A percentile compares a stretch with the other conserved stretches of the same genome.
Conservation (phyloP, 2,113 vertebrate species). For the Cochlearius cochlearius region DNA sequence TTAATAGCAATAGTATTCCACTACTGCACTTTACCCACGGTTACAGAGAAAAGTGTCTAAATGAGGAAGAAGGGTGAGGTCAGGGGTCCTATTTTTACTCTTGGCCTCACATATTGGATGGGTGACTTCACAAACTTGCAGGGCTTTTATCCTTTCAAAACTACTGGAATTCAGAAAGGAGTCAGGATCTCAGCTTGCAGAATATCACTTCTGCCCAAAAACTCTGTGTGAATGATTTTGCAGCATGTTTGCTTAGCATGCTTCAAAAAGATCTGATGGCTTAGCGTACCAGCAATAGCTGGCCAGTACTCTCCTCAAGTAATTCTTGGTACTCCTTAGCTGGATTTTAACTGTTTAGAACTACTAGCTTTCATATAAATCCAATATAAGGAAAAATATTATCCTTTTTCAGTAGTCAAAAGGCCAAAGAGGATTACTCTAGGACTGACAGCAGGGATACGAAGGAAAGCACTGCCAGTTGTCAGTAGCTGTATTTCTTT, state of each 20-base stretch:
- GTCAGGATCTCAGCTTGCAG: neutral
- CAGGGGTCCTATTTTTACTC: neutral
- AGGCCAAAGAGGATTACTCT: neutral
- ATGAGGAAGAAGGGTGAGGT: constrained; percentile 9
- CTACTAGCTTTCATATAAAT: neutral
- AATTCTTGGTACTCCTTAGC: neutral
- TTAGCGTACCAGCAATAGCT: neutral
- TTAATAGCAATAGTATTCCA: constrained; percentile 63
- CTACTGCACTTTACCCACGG: constrained; percentile 15
- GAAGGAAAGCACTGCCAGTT: neutral
- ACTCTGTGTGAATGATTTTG: neutral
- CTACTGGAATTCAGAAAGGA: neutral
- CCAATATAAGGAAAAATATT: neutral
- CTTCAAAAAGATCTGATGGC: neutral
- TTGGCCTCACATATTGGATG: neutral
- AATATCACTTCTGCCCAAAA: neutral
- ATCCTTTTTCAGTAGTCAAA: neutral
- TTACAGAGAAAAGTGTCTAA: constrained; percentile 41
- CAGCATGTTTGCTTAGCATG: neutral
- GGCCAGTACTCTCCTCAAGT: neutral
- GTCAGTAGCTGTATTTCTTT: neutral
- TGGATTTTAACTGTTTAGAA: neutral
- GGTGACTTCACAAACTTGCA: neutral
- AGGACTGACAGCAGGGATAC: neutral
- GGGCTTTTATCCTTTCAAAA: neutral